Evolutionary conservation across 1,140 invertebrate genomes (phyloP), one percentile per base, ranked within the genome.

Genomic region (Calliopsis andreniformis): DNA sequence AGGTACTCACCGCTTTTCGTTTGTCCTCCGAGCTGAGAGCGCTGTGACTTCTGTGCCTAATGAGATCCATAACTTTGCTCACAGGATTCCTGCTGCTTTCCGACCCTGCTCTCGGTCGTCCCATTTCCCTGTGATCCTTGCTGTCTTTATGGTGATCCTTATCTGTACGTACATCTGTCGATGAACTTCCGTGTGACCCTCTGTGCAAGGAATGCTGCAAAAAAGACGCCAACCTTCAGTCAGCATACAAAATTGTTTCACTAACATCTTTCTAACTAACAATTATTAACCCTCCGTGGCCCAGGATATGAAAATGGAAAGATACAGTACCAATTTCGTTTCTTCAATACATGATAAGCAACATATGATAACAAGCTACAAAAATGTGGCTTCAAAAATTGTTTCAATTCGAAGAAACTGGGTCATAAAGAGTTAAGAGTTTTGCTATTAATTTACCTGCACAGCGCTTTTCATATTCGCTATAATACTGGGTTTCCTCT

Each of bases 11-110:
- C 93, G 95, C 94, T 93, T 95, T 95, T 64, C 95, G 90, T 89
- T 95, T 96, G 71, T 97, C 96, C 53, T 95, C 94, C 39, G 95
- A 93, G 59, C 93, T 93, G 61, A 94, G 92, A 59, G 94, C 94
- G 84, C 95, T 95, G 82, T 96, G 95, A 66, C 96, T 95, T 78
- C 96, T 93, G 86, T 96, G 95, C 53, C 97, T 93, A 88, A 98
- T 97, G 82, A 98, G 95, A 90, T 98, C 96, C 94, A 97, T 97
- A 51, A 98, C 96, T 93, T 97, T 97, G 69, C 95, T 95, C 89
- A 97, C 96, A 10, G 96, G 95, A 83, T 95, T 96, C 78, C 93
- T 90, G 63, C 88, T 90, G 39, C 91, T 91, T 47, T 93, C 93
- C 4, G 93, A 93, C 14, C 93, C 93, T 23, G 93, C 92, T 73